These are phyloP conservation scores for Panopea generosa DNA, from an alignment of 2,888 invertebrate species.

Conservation along the genomic window DNA sequence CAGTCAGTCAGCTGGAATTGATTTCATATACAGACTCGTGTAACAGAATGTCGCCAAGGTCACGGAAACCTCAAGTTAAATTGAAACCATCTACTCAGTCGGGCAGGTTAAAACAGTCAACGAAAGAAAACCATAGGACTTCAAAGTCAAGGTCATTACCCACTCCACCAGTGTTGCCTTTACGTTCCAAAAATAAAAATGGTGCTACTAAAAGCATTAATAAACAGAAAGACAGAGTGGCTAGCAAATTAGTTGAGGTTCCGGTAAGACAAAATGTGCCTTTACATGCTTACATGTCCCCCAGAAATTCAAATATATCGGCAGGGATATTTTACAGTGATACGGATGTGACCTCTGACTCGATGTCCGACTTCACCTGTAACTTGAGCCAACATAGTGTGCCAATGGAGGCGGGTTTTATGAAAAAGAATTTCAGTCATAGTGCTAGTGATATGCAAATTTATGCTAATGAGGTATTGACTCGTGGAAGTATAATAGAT, in stretches of 20 bases:
- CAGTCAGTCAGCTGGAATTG: constrained; percentile 29
- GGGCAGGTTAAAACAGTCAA: too few relatives aligned
- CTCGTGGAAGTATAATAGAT: constrained; percentile 3
- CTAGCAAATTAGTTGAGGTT: constrained; percentile 39
- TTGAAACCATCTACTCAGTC: too few relatives aligned
- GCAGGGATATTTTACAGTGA: too few relatives aligned
- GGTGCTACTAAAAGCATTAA: constrained; percentile 11
- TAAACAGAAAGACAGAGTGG: constrained; percentile 9
- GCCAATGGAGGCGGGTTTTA: not conserved
- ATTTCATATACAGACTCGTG: not conserved
- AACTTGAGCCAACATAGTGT: not conserved
- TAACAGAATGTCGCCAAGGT: not conserved
- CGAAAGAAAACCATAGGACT: too few relatives aligned
- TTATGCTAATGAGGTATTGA: constrained; percentile 7
- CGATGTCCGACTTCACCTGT: too few relatives aligned
- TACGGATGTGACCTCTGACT: too few relatives aligned
- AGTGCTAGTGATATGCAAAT: constrained; percentile 14
- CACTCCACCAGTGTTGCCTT: not conserved
- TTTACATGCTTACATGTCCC: constrained; percentile 18
- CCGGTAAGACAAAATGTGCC: constrained; percentile 38
- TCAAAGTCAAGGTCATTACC: not conserved
- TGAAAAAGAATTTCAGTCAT: not conserved
- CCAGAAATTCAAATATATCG: too few relatives aligned
- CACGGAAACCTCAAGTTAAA: too few relatives aligned
- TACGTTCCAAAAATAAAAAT: not conserved